phyloP scores from a whole-genome alignment of 2,888 invertebrate species.

The Erannis defoliaria region DNA sequence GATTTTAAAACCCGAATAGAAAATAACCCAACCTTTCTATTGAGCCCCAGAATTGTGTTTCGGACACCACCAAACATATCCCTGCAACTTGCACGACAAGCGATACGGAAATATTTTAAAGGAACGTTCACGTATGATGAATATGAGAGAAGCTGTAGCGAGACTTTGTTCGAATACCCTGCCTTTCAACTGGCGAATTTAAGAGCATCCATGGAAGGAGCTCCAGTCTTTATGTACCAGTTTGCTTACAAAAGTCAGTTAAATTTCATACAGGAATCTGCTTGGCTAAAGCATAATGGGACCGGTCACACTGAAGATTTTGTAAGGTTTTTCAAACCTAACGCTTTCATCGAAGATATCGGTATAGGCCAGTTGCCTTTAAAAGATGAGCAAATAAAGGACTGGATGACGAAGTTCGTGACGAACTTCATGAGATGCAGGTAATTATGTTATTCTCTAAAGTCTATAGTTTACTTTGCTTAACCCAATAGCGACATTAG shows the following conservation, averaged over 20 bases:
- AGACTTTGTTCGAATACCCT: slow-evolving; percentile 44
- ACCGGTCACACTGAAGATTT: slow-evolving; percentile 74
- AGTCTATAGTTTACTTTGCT: not conserved
- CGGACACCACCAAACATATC: slow-evolving; percentile 19
- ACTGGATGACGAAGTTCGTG: slow-evolving; percentile 44
- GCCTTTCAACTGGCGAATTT: slow-evolving; percentile 41
- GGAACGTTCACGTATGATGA: slow-evolving; percentile 36
- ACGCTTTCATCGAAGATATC: slow-evolving; percentile 31
- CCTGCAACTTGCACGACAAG: slow-evolving; percentile 28
- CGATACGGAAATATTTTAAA: slow-evolving; percentile 37
- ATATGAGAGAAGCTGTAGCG: slow-evolving; percentile 33
- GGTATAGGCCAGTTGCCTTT: slow-evolving; percentile 24
- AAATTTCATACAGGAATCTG: slow-evolving; percentile 63
- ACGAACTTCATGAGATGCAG: slow-evolving; percentile 46
- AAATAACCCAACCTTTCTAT: slow-evolving; percentile 28
- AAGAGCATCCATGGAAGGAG: slow-evolving; percentile 39
- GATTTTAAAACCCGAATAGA: slow-evolving; percentile 31
- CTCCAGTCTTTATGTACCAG: slow-evolving; percentile 73
- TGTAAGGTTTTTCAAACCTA: slow-evolving; percentile 66
- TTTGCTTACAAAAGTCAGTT: slow-evolving; percentile 74
- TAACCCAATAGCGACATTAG: too few species aligned
- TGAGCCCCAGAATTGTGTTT: slow-evolving; percentile 33
- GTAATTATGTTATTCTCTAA: slow-evolving; percentile 27
- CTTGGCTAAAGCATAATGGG: slow-evolving; percentile 57
- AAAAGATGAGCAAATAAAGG: slow-evolving; percentile 43